These are phyloP conservation scores for Baryphthengus martii DNA, from an alignment of 2,113 vertebrate species.

Conservation along the genomic window DNA sequence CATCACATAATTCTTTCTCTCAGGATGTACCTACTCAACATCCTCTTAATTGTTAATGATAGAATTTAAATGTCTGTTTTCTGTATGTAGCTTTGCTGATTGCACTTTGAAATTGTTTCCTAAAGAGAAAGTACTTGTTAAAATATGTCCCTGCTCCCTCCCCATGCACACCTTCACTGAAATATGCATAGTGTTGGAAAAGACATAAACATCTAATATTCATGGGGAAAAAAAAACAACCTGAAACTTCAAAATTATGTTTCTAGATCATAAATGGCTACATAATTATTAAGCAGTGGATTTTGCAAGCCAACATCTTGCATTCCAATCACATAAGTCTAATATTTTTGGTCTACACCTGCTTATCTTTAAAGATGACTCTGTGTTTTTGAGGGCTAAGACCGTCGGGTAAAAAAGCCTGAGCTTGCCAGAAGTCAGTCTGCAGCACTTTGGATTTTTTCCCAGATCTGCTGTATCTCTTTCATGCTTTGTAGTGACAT, in stretches of 20 bases:
- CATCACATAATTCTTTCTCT: neutral
- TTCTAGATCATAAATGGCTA: neutral
- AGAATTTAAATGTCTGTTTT: neutral
- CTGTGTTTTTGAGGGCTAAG: neutral
- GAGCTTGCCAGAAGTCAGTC: conserved; percentile 47
- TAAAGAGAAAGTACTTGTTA: neutral
- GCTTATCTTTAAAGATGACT: conserved; percentile 32
- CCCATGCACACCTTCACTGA: neutral
- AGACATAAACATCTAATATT: neutral
- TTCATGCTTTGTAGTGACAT: conserved; percentile 49
- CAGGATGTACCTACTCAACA: neutral
- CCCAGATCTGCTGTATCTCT: conserved; percentile 38
- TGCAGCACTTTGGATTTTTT: conserved; percentile 62
- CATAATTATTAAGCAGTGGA: neutral
- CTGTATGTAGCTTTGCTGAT: neutral
- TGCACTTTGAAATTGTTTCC: neutral
- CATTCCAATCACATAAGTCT: neutral
- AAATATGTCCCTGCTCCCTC: neutral
- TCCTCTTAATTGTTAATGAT: neutral
- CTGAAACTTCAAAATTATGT: neutral
- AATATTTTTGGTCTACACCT: conserved; percentile 24
- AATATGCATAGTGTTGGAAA: neutral
- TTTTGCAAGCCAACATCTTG: neutral
- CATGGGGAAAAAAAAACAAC: neutral
- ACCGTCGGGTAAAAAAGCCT: conserved; percentile 24